A percentile compares a stretch with the other conserved stretches of the same genome.
phyloP scores from a whole-genome alignment of 2,113 vertebrate species.

The Cryptotis parvus region DNA sequence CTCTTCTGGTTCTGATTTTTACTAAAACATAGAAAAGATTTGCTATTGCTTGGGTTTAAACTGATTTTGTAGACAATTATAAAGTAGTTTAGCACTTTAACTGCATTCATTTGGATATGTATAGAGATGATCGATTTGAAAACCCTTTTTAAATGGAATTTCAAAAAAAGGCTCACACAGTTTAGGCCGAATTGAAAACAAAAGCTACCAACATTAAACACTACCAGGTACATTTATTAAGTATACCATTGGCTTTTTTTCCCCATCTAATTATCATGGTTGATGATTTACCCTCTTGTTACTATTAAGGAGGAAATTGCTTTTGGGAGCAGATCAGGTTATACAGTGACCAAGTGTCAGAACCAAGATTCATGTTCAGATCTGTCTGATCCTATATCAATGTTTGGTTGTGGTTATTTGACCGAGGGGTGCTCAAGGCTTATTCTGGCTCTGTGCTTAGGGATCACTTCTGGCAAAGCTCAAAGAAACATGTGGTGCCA shows the following conservation, averaged over 20 bases:
- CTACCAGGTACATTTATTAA: neutral
- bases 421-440: too few relatives aligned
- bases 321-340: neutral
- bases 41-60: neutral
- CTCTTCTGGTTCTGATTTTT: too few relatives aligned
- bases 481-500: too few relatives aligned
- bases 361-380: neutral
- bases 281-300: neutral
- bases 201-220: neutral
- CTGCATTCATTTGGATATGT: neutral
- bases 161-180: neutral
- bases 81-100: conserved; percentile 45
- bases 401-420: too few relatives aligned
- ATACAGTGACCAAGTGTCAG: neutral
- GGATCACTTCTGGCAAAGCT: too few relatives aligned
- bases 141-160: neutral
- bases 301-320: neutral
- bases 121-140: conserved; percentile 18
- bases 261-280: neutral
- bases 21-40: too few relatives aligned
- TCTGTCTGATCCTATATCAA: neutral
- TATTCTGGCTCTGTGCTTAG: too few relatives aligned
- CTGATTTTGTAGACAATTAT: conserved; percentile 41
- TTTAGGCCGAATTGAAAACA: neutral
- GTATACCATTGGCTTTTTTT: neutral